Base-by-base conservation (phyloP, 2,113 vertebrate genomes). In the Mandrillus leucophaeus region DNA sequence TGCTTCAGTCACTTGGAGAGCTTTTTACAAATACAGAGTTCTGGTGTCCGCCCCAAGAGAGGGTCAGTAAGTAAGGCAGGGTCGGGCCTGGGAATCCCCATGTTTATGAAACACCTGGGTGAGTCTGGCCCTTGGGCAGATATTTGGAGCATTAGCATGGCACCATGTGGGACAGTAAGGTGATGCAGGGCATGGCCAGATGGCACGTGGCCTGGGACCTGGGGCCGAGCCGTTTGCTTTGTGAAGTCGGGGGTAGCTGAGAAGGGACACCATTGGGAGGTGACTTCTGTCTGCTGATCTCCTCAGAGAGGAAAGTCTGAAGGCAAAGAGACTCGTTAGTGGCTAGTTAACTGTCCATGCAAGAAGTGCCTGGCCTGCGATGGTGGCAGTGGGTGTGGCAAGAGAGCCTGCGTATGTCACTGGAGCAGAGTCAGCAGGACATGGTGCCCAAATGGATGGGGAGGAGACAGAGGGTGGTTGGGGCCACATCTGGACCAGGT, bases 131-230 rank as follows among this genome's bases (percentile, higher is more conserved):
- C 80, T 73, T 8, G 12, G 45, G 40, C 11, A 43, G 48, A 14
- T 45, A 27, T 52, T 68, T 59, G 12, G 50, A 50, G 52, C 45
- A 3, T 6, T 22, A 17, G 1, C 16, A 17, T 13, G 23, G 66
- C 35, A 20, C 16, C 32, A 2, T 2, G 8, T 43, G 64, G 70
- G 18, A 59, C 1, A 9, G 38, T 50, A 25, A 25, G 23, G 10
- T 10, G n/a, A 80, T 35, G 27, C 10, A 64, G 30, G 23, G 6
- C 23, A n/a, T 1, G 2, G 5, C 23, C 40, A 13, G 61, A 27
- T 3, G 50, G 45, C 12, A 22, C 6, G 0, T 20, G 55, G 16
- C n/a, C 43, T 76, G 11, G 73, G 4, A 1, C 48, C 35, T 8
- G 3, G 35, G 8, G 55, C 22, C 55, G 52, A 30, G 16, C 20